A percentile compares a stretch with the other conserved stretches of the same genome.
Evolutionary conservation across 2,113 vertebrate genomes (phyloP).

Genomic region (Hemiscyllium ocellatum): DNA sequence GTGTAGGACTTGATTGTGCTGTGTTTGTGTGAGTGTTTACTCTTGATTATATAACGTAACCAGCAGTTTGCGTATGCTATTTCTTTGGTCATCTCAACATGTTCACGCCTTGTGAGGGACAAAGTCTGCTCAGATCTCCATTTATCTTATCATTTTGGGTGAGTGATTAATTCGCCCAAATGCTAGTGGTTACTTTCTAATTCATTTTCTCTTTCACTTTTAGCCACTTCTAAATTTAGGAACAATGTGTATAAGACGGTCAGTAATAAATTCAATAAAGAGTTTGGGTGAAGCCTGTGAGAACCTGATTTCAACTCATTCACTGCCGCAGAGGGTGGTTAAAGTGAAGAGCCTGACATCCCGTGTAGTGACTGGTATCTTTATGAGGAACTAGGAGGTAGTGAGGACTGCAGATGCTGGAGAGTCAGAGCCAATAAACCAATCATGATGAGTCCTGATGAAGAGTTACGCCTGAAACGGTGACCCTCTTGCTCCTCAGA

Average conservation of each 20-base stretch:
- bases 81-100: neutral
- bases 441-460: too few species aligned
- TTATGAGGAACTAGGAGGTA: neutral
- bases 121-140: neutral
- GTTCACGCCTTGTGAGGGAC: neutral
- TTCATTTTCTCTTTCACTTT: neutral
- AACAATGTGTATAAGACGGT: too few species aligned
- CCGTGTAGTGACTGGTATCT: neutral
- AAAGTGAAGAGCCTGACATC: neutral
- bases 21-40: neutral
- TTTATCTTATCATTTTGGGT: neutral
- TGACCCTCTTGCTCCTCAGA: too few species aligned
- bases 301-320: too few species aligned
- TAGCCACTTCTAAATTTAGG: neutral
- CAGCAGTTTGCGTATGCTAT: neutral
- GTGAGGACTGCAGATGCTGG: too few species aligned
- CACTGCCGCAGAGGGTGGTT: neutral
- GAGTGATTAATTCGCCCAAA: neutral
- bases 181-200: neutral
- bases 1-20: neutral
- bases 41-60: neutral
- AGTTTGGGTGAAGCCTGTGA: too few species aligned
- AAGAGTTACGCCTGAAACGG: too few species aligned
- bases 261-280: neutral
- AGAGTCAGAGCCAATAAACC: too few species aligned